Percentiles rank a stretch among this genome's conserved stretches.
Evolutionary conservation across 2,797 vertebrate species (phyloP).

Genomic region (Spondyliosoma cantharus): DNA sequence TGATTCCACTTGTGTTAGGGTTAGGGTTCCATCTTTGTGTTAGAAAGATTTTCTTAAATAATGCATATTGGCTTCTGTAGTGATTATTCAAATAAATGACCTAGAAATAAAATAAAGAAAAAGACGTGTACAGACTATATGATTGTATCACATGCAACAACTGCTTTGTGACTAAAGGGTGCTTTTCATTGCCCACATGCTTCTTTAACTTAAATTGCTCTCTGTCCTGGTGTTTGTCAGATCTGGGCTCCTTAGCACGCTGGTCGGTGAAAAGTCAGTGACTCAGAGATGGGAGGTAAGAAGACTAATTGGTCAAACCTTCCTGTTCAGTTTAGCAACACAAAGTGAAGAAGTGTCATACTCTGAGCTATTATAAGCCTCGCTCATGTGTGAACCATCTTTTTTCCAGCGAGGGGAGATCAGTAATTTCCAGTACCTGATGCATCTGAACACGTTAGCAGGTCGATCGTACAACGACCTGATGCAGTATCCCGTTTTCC

Average conservation of each 20-base stretch:
- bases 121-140: not conserved
- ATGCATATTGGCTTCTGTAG: not conserved
- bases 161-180: not conserved
- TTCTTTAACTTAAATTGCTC: rapidly evolving
- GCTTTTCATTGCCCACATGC: not conserved
- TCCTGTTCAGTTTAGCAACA: too few species aligned
- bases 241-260: conserved; percentile 95
- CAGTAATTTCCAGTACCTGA: conserved; percentile 99
- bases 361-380: not conserved
- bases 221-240: conserved; percentile 73
- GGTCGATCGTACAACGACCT: conserved; percentile 98
- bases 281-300: conserved; percentile 99
- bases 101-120: not conserved
- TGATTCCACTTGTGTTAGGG: not conserved
- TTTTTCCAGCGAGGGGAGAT: conserved; percentile 93
- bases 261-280: conserved; percentile 98
- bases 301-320: not conserved
- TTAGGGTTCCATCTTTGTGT: too few species aligned
- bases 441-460: conserved; percentile 98
- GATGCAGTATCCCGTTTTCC: conserved; percentile 99
- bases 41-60: not conserved
- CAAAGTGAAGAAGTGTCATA: not conserved
- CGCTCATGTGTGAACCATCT: conserved; percentile 8
- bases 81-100: not conserved
- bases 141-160: not conserved